These are phyloP conservation scores for Sinocyclocheilus maitianheensis DNA, from an alignment of 2,113 vertebrate genomes.

Conservation along the genomic window DNA sequence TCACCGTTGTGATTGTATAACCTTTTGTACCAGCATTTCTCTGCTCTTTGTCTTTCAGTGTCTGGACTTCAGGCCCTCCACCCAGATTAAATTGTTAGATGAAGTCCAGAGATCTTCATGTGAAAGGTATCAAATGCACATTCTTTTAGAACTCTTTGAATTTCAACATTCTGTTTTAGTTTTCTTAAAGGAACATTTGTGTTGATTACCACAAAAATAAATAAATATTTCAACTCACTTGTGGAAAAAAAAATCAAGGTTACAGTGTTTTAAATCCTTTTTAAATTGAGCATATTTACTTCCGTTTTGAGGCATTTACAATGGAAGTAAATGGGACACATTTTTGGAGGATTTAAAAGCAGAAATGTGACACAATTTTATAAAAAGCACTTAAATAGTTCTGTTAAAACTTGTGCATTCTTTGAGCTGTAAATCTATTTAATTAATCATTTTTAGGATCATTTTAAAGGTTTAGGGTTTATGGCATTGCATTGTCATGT, in stretches of 20 bases:
- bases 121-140: conserved; percentile 17
- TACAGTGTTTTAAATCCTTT: not conserved
- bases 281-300: not conserved
- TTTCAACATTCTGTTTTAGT: not conserved
- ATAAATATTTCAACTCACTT: not conserved
- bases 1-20: conserved; percentile 28
- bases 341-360: not conserved
- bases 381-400: too few species aligned
- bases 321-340: not conserved
- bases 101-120: conserved; percentile 48
- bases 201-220: not conserved
- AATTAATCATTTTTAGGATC: too few species aligned
- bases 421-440: too few species aligned
- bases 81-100: conserved; percentile 46
- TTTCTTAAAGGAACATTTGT: not conserved
- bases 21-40: conserved; percentile 30
- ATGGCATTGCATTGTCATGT: too few species aligned
- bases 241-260: not conserved
- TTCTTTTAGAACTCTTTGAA: conserved; percentile 14
- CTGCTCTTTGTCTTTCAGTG: conserved; percentile 32
- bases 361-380: not conserved
- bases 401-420: too few species aligned
- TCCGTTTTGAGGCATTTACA: not conserved
- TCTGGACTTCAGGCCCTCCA: conserved; percentile 33
- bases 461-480: too few species aligned